Evolutionary conservation across 2,113 vertebrate species (phyloP).

Genomic region (Craseonycteris thonglongyai): DNA sequence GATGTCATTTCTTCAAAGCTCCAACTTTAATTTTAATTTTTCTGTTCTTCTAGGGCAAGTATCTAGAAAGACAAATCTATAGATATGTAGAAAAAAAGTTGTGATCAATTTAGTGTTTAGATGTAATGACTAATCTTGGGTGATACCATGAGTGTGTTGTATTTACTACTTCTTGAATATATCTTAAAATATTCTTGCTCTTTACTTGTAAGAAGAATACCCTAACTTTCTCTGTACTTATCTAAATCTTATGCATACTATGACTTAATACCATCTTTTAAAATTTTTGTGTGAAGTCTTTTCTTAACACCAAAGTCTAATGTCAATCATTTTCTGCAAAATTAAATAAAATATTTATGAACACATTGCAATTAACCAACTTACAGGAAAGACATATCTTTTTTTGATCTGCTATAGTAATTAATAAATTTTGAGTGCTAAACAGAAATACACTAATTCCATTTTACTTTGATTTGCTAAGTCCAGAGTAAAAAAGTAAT

Average conservation of each 20-base stretch:
- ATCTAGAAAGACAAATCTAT: not conserved
- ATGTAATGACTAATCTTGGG: not conserved
- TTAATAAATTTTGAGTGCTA: not conserved
- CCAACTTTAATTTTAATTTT: not conserved
- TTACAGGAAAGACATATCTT: not conserved
- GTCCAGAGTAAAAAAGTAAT: not conserved
- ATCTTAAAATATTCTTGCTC: not conserved
- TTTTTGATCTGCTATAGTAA: not conserved
- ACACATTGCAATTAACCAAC: not conserved
- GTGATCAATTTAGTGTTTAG: not conserved
- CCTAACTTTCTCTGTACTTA: not conserved
- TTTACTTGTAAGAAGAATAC: not conserved
- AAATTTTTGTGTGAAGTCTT: not conserved
- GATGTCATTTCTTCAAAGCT: not conserved
- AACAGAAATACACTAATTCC: not conserved
- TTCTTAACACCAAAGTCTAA: not conserved
- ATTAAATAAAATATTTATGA: not conserved
- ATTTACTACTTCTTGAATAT: not conserved
- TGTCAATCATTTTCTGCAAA: not conserved
- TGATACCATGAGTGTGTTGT: not conserved
- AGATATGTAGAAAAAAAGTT: not conserved
- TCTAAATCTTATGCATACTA: not conserved
- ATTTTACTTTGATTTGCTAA: not conserved
- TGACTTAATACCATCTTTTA: not conserved
- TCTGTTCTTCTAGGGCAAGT: not conserved